Evolutionary conservation across 2,797 vertebrate species (phyloP).

Genomic region (Callimico goeldii): DNA sequence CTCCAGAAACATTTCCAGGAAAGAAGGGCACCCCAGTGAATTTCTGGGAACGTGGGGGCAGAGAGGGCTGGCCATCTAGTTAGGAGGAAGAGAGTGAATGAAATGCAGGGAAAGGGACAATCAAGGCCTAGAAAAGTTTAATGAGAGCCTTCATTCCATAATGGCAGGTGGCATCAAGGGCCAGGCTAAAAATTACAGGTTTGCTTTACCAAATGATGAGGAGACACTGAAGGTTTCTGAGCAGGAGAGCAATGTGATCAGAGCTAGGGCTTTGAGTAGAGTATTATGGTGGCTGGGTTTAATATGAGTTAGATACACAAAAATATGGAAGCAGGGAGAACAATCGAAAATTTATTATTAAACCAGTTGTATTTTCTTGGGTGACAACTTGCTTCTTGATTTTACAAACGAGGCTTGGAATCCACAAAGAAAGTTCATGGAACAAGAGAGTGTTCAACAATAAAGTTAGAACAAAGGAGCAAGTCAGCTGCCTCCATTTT

Average conservation of each 20-base stretch:
- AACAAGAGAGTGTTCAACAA: slow-evolving; percentile 22
- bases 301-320: neutral
- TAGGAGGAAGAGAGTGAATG: neutral
- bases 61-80: neutral
- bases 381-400: neutral
- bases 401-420: neutral
- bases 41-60: neutral
- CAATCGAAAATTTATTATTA: neutral
- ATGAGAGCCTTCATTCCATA: neutral
- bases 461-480: slow-evolving; percentile 26
- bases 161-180: neutral
- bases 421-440: slow-evolving; percentile 11
- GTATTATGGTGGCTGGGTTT: neutral
- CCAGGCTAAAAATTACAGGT: neutral
- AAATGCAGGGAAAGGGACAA: neutral
- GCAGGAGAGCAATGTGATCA: neutral
- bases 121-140: neutral
- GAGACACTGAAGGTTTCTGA: neutral
- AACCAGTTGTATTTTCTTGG: neutral
- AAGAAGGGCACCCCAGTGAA: neutral
- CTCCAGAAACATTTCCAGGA: neutral
- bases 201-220: neutral
- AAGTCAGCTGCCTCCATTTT: neutral
- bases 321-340: neutral
- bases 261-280: neutral